Evolutionary conservation across 92 coral and sea anemone genomes (phyloP).

Genomic region (Phenganax marumi): DNA sequence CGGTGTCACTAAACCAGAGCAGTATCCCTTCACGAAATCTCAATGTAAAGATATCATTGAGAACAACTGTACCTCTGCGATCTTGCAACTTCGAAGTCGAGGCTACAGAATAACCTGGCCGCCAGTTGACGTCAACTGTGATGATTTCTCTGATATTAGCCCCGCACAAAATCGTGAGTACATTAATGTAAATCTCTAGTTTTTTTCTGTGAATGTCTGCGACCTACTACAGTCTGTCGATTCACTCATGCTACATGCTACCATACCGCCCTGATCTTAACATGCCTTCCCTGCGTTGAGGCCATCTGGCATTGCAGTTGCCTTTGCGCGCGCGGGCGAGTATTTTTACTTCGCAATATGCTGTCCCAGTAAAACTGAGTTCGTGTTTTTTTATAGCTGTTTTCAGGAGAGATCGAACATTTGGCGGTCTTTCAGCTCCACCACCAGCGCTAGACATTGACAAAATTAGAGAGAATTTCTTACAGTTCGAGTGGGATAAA

Average conservation of each 20-base stretch:
- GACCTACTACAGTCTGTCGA: no score
- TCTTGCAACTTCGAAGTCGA: neutral
- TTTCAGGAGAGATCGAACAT: slow-evolving; percentile 12
- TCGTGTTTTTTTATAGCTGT: slow-evolving; percentile 17
- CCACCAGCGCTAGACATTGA: neutral
- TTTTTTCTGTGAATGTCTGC: no score
- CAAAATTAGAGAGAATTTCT: neutral
- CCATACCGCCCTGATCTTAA: no score
- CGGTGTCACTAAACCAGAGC: neutral
- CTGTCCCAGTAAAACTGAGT: no score
- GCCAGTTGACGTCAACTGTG: slow-evolving; percentile 13
- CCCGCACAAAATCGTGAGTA: no score
- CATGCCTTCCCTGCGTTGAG: no score
- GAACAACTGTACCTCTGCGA: neutral
- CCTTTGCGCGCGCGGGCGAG: no score
- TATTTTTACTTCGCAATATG: no score
- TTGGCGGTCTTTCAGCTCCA: slow-evolving; percentile 23
- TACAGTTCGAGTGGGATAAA: slow-evolving; percentile 7
- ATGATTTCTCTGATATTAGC: neutral
- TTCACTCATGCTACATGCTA: no score
- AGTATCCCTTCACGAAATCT: neutral
- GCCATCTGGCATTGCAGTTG: no score
- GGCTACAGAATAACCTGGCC: slow-evolving; percentile 26
- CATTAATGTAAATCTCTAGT: neutral
- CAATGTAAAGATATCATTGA: neutral